Base-by-base conservation (phyloP, 2,888 invertebrate genomes). In the Isoperla grammatica region DNA sequence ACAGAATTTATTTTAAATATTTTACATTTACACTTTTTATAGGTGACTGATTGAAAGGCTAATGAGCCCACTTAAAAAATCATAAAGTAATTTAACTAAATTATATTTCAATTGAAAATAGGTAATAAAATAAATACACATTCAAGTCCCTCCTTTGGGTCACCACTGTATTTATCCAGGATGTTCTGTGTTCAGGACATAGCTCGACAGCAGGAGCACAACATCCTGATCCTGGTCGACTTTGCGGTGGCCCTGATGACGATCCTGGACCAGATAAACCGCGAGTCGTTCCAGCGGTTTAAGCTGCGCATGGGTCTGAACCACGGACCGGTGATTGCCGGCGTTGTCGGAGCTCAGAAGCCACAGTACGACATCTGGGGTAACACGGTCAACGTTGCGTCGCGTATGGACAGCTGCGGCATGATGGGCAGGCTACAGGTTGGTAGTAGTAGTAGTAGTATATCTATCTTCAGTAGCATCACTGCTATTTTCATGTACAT, bases 361-460 rank as follows among this genome's bases (percentile, higher is more conserved):
- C 97, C 97, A 0, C 96, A 97, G 75, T 97, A 96, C 75, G 97
- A 98, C 72, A 97, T 98, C 68, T 98, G 97, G 97, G 95, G 97
- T 12, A 96, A 98, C 75, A 96, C 97, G 0, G 98, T 98, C 13
- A 97, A 97, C 73, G 94, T 97, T 11, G 96, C 97, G 1, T 95
- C 94, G 4, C 78, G 97, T 53, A 98, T 98, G 97, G 97, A 97
- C 76, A 95, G 94, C 64, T 95, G 93, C 63, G 96, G 97, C 0
- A 82, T 88, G 63, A 87, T 94, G 83, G 92, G 91, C 17, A 79
- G 84, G 60, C 84, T 95, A 64, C 94, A 95, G 74, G 90, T 87
- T 73, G 29, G 29, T 29, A n/a, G n/a, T n/a, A n/a, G n/a, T n/a
- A n/a, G n/a, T n/a, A n/a, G n/a, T n/a, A n/a, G n/a, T n/a, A n/a